Conservation (phyloP, 2,888 invertebrate species). For the Polymixis flavicincta region DNA sequence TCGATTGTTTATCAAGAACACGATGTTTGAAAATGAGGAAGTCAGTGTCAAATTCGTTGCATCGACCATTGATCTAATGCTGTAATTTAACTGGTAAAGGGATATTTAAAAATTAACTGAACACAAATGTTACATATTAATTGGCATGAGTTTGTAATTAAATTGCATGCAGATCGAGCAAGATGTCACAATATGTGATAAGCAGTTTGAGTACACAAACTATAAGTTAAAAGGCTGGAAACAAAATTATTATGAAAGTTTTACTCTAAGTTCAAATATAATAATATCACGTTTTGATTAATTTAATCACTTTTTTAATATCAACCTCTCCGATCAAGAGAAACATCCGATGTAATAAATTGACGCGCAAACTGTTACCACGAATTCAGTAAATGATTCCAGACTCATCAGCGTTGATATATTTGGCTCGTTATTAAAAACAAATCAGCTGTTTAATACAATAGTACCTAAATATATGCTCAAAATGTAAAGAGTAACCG, state of each 20-base stretch:
- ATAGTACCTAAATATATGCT: not conserved
- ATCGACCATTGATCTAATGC: constrained; percentile 18
- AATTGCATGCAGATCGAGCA: constrained; percentile 68
- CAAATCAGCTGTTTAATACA: not conserved
- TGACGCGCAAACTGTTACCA: not conserved
- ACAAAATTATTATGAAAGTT: not conserved
- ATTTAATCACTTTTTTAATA: not conserved
- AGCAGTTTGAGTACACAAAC: not conserved
- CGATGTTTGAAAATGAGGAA: not conserved
- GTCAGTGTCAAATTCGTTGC: constrained; percentile 38
- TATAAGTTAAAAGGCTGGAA: not conserved
- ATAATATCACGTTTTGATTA: constrained; percentile 7
- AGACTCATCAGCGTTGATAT: not conserved
- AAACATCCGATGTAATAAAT: not conserved
- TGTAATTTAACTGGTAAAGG: constrained; percentile 37
- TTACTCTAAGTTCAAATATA: not conserved
- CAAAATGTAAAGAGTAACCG: not conserved
- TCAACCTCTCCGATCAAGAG: not conserved
- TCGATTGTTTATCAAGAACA: not conserved
- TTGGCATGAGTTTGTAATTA: constrained; percentile 74
- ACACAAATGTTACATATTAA: constrained; percentile 49
- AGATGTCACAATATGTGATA: not conserved
- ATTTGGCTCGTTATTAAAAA: not conserved
- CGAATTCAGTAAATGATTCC: not conserved
- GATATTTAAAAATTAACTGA: constrained; percentile 20